A percentile compares a stretch with the other conserved stretches of the same genome.
Evolutionary conservation across 1,140 invertebrate species (phyloP).

Genomic region (Plodia interpunctella): DNA sequence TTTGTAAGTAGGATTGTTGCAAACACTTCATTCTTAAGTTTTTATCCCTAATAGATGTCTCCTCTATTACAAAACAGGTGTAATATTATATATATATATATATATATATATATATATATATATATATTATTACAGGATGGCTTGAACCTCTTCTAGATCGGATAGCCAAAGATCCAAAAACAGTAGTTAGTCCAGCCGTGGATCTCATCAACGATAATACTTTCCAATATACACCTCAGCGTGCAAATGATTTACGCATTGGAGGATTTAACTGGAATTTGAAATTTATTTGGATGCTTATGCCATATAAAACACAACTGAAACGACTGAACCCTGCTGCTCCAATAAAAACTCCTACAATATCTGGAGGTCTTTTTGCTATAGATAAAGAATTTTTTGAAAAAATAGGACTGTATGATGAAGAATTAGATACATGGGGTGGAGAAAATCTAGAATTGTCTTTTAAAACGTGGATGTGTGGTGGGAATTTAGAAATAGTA

Average conservation of each 20-base stretch:
- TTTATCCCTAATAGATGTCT: too few relatives aligned
- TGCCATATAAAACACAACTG: slow-evolving; percentile 15
- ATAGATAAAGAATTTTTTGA: slow-evolving; percentile 92
- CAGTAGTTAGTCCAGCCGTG: slow-evolving; percentile 91
- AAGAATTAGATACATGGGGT: slow-evolving; percentile 86
- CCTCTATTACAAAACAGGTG: too few relatives aligned
- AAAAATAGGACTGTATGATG: slow-evolving; percentile 91
- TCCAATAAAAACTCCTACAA: slow-evolving; percentile 81
- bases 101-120: not conserved
- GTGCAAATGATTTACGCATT: slow-evolving; percentile 27
- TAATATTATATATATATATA: too few relatives aligned
- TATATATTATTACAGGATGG: slow-evolving; percentile 82
- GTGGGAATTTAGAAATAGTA: slow-evolving; percentile 92
- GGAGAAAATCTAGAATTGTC: slow-evolving; percentile 97
- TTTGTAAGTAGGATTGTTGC: too few relatives aligned
- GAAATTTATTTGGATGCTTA: slow-evolving; percentile 26
- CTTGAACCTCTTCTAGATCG: slow-evolving; percentile 93
- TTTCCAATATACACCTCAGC: slow-evolving; percentile 39
- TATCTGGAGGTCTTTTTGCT: slow-evolving; percentile 95
- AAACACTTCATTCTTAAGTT: too few relatives aligned
- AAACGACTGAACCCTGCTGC: slow-evolving; percentile 18
- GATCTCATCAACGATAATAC: slow-evolving; percentile 87
- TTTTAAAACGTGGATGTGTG: slow-evolving; percentile 95
- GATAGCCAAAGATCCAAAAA: slow-evolving; percentile 87
- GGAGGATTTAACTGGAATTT: slow-evolving; percentile 34